Percentiles rank a stretch among this genome's conserved stretches.
phyloP scores from a whole-genome alignment of 2,888 invertebrate species.

The Xanthia icteritia region DNA sequence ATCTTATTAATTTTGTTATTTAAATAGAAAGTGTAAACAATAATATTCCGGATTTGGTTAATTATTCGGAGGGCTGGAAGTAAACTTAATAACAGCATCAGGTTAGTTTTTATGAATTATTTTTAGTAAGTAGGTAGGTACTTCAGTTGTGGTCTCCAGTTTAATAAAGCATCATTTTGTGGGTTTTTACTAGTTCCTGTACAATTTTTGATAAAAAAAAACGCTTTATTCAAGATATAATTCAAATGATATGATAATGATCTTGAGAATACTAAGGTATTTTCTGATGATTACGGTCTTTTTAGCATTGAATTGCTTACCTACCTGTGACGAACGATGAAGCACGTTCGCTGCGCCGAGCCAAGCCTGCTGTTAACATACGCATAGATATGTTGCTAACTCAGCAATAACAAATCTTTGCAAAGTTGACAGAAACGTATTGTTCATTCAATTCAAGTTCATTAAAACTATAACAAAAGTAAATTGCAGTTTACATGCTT shows the following conservation, averaged over 20 bases:
- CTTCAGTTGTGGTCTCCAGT: background rate
- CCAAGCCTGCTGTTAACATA: background rate
- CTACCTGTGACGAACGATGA: background rate
- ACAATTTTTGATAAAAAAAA: too few species aligned
- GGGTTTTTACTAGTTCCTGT: too few species aligned
- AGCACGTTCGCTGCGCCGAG: slow-evolving; percentile 18
- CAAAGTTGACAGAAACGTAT: slow-evolving; percentile 12
- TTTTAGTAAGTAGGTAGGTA: background rate
- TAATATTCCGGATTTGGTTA: background rate
- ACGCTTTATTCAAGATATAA: too few species aligned
- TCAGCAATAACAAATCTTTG: slow-evolving; percentile 7
- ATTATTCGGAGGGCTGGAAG: background rate
- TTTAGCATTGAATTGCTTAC: background rate
- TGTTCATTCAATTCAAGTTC: background rate
- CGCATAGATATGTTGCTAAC: background rate
- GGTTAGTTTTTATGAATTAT: slow-evolving; percentile 17
- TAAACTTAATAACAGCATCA: background rate
- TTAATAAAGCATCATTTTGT: too few species aligned
- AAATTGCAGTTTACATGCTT: background rate
- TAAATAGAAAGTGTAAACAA: slow-evolving; percentile 5
- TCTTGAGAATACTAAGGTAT: background rate
- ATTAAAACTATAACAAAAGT: background rate
- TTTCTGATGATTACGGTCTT: background rate
- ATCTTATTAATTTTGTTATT: background rate
- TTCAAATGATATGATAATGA: background rate